Conservation (phyloP, 2,113 vertebrate species). For the Stegastes partitus region DNA sequence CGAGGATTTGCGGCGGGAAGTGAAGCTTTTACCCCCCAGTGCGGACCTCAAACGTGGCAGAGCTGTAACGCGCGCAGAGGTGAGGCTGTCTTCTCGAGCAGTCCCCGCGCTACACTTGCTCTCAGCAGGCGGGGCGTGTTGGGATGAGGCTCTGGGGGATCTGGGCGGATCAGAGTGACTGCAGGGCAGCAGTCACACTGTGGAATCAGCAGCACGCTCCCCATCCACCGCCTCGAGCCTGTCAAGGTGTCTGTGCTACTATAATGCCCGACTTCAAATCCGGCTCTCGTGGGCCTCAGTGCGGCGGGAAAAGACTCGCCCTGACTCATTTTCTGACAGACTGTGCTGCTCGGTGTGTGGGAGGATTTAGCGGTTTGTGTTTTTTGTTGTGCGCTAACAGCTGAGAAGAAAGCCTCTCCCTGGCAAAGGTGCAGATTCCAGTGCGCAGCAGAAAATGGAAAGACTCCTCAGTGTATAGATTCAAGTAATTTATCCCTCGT, state of each 20-base stretch:
- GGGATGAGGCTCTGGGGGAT: constrained; percentile 49
- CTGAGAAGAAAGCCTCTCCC: constrained; percentile 5
- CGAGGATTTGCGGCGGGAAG: constrained; percentile 9
- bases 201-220: constrained; percentile 45
- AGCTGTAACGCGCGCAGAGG: constrained; percentile 5
- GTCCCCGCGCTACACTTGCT: constrained; percentile 23
- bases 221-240: constrained; percentile 26
- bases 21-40: neutral
- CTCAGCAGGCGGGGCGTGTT: constrained; percentile 45
- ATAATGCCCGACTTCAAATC: constrained; percentile 58
- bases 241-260: constrained; percentile 50
- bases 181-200: constrained; percentile 51
- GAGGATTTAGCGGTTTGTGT: constrained; percentile 31
- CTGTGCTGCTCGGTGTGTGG: constrained; percentile 18
- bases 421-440: constrained; percentile 18
- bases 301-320: neutral
- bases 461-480: neutral
- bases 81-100: constrained; percentile 7
- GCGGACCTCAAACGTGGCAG: constrained; percentile 4
- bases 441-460: neutral
- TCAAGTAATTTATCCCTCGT: neutral
- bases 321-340: constrained; percentile 26
- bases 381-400: constrained; percentile 14
- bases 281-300: neutral
- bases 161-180: constrained; percentile 26